Conservation (phyloP, 2,113 vertebrate species). For the Vireo altiloquus region DNA sequence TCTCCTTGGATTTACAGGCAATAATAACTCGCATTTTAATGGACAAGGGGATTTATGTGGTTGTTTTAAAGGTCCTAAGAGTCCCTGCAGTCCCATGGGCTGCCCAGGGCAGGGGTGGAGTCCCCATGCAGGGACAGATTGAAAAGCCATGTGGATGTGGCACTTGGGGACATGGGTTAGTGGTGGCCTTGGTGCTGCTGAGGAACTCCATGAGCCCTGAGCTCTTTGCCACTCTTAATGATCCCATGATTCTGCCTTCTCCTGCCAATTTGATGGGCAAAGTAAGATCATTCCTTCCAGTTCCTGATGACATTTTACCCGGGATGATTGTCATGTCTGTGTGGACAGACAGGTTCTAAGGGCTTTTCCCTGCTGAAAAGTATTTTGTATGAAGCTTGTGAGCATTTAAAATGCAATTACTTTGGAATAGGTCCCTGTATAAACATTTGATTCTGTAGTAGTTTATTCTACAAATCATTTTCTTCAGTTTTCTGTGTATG, state of each 20-base stretch:
- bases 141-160: not conserved
- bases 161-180: not conserved
- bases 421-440: not conserved
- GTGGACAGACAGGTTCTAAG: not conserved
- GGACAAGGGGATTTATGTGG: not conserved
- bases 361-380: not conserved
- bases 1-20: not conserved
- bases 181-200: not conserved
- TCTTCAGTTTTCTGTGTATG: not conserved
- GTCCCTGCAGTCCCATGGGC: not conserved
- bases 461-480: slow-evolving; percentile 10
- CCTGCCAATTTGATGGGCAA: not conserved
- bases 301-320: not conserved
- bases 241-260: not conserved
- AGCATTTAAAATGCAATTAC: not conserved
- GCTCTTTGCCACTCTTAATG: not conserved
- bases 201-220: not conserved
- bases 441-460: not conserved
- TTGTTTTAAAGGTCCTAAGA: not conserved
- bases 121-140: not conserved
- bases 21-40: accelerated
- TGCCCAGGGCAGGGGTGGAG: not conserved
- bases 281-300: not conserved
- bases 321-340: not conserved
- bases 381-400: not conserved